phyloP scores from a whole-genome alignment of 2,113 vertebrate species.

The Pampusana beccarii region DNA sequence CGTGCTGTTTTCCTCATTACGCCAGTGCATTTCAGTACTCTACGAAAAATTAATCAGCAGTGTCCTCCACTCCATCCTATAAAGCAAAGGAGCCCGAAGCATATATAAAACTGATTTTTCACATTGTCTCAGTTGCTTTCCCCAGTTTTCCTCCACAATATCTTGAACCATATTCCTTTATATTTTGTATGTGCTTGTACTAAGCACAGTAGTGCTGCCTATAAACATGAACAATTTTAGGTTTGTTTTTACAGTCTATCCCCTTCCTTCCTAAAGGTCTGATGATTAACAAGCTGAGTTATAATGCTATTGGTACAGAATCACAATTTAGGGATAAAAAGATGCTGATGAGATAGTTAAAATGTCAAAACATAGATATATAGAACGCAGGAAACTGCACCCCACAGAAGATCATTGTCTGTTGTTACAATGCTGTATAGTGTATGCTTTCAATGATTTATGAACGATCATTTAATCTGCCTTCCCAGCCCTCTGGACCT shows the following conservation, averaged over 20 bases:
- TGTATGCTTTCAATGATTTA: slow-evolving; percentile 33
- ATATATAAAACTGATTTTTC: background rate
- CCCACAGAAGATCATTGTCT: slow-evolving; percentile 27
- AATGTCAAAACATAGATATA: slow-evolving; percentile 42
- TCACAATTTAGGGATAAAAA: slow-evolving; percentile 3
- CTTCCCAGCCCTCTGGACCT: slow-evolving; percentile 37
- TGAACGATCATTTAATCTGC: background rate
- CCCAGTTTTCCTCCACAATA: background rate
- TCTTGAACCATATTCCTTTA: background rate
- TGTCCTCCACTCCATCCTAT: background rate
- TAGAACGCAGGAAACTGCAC: slow-evolving; percentile 42
- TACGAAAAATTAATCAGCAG: background rate
- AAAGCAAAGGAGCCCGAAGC: background rate
- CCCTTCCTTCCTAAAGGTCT: slow-evolving; percentile 46
- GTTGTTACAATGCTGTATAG: background rate
- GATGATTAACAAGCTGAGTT: background rate
- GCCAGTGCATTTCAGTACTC: background rate
- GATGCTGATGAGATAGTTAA: slow-evolving; percentile 27
- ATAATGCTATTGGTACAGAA: background rate
- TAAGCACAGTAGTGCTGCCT: background rate
- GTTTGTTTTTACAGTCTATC: slow-evolving; percentile 30
- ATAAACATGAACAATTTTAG: background rate
- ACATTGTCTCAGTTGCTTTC: background rate
- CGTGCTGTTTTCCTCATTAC: background rate
- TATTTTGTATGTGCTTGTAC: background rate